These are phyloP conservation scores for Meriones unguiculatus DNA, from an alignment of 2,113 vertebrate genomes.

Conservation along the genomic window DNA sequence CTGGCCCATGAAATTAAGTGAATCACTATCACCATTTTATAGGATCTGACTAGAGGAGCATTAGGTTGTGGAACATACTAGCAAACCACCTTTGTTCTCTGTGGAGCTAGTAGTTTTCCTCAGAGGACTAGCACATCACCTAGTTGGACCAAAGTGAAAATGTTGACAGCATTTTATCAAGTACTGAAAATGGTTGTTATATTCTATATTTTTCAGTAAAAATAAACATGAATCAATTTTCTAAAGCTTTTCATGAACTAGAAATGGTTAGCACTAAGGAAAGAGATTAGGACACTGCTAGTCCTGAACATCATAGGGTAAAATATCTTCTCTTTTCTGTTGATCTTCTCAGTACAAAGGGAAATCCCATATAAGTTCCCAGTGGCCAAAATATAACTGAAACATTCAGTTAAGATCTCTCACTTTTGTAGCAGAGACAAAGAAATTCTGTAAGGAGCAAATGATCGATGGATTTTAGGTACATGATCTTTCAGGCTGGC, in stretches of 20 bases:
- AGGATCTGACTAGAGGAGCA: neutral
- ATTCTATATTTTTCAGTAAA: neutral
- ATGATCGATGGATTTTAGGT: slow-evolving; percentile 22
- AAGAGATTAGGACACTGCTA: neutral
- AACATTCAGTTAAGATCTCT: slow-evolving; percentile 40
- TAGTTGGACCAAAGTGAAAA: neutral
- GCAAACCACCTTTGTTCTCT: neutral
- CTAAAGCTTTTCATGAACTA: neutral
- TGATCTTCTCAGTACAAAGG: neutral
- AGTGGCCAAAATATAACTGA: slow-evolving; percentile 47
- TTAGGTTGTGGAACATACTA: neutral
- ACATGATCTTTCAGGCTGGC: slow-evolving; percentile 54
- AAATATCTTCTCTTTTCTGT: slow-evolving; percentile 9
- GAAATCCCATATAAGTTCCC: slow-evolving; percentile 34
- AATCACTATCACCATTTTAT: neutral
- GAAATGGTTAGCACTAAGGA: neutral
- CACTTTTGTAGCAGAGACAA: slow-evolving; percentile 54
- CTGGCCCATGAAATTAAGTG: neutral
- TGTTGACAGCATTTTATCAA: neutral
- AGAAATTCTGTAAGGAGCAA: slow-evolving; percentile 68
- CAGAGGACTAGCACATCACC: neutral
- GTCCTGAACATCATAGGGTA: neutral
- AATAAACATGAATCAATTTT: neutral
- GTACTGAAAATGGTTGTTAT: neutral
- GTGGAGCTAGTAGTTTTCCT: neutral